Evolutionary conservation across 2,113 vertebrate species (phyloP).

Genomic region (Eidolon helvum): DNA sequence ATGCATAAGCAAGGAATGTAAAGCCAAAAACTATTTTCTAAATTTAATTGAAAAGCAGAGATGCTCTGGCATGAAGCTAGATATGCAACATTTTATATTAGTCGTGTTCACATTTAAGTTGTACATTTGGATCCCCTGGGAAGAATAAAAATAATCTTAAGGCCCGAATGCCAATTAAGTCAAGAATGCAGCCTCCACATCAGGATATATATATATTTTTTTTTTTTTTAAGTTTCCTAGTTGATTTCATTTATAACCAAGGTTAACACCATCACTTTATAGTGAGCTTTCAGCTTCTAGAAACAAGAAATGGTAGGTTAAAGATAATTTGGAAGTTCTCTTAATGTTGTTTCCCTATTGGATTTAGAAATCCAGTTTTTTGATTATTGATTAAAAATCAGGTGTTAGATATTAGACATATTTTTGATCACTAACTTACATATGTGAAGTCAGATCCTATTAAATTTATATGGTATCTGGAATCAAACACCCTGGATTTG

Average conservation of each 20-base stretch:
- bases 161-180: background rate
- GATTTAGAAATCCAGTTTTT: background rate
- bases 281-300: background rate
- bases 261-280: background rate
- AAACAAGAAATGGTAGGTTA: background rate
- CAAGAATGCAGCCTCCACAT: background rate
- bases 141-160: background rate
- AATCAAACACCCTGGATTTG: background rate
- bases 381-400: background rate
- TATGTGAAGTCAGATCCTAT: background rate
- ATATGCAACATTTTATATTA: background rate
- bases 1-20: background rate
- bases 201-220: background rate
- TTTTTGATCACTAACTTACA: background rate
- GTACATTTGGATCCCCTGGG: background rate
- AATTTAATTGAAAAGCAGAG: background rate
- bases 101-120: background rate
- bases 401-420: background rate
- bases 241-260: background rate
- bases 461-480: background rate
- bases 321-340: background rate
- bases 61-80: background rate
- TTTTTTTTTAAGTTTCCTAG: background rate
- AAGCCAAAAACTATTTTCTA: background rate
- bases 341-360: background rate